Evolutionary conservation across 2,113 vertebrate genomes (phyloP).

Genomic region (Limanda limanda): DNA sequence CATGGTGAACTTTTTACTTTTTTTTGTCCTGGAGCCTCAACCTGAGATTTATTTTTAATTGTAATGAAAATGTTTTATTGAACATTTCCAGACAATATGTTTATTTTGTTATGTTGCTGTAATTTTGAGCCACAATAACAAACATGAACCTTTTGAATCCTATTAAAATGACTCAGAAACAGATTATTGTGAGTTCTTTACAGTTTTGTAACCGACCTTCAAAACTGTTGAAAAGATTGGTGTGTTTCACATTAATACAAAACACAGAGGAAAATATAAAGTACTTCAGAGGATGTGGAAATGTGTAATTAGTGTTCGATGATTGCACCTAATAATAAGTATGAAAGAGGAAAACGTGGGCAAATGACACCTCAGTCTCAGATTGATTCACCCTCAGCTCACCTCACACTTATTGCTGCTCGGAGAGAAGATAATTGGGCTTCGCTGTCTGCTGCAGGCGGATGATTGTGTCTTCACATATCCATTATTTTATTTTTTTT

Average conservation of each 20-base stretch:
- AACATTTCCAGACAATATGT: too few relatives aligned
- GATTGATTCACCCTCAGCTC: background rate
- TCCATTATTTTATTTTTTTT: background rate
- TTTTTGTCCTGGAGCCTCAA: constrained; percentile 26
- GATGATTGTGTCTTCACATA: constrained; percentile 6
- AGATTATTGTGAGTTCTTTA: too few relatives aligned
- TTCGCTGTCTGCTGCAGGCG: background rate
- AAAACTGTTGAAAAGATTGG: background rate
- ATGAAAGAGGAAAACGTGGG: background rate
- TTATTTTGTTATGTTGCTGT: too few relatives aligned
- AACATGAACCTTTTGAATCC: too few relatives aligned
- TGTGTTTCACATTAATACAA: background rate
- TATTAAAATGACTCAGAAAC: too few relatives aligned
- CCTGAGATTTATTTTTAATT: constrained; percentile 30
- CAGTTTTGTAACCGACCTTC: background rate
- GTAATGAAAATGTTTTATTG: too few relatives aligned
- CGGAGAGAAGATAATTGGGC: constrained; percentile 28
- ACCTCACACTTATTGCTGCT: constrained; percentile 39
- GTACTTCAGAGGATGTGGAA: background rate
- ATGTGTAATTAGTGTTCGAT: background rate
- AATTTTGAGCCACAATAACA: too few relatives aligned
- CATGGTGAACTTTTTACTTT: too few relatives aligned
- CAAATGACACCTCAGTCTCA: constrained; percentile 3
- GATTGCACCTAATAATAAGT: background rate
- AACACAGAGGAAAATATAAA: background rate